Conservation (phyloP, 2,113 vertebrate genomes). For the Alces alces region DNA sequence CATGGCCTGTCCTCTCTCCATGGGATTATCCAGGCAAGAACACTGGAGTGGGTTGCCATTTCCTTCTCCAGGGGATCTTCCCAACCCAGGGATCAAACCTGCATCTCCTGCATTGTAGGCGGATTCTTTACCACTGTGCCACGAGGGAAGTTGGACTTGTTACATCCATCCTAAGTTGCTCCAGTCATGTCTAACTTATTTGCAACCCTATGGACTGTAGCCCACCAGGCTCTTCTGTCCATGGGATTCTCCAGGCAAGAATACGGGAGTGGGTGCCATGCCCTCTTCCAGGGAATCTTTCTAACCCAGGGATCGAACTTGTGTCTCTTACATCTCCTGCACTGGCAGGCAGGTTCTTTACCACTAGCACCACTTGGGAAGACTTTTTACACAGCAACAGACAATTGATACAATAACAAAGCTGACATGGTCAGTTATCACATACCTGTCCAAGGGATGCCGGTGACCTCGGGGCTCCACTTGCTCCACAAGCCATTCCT, state of each 20-base stretch:
- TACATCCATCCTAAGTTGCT: neutral
- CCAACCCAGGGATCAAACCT: neutral
- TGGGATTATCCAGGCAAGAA: neutral
- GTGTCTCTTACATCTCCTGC: neutral
- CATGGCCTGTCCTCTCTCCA: neutral
- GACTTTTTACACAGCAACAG: neutral
- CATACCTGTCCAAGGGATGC: constrained; percentile 81
- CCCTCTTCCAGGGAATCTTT: neutral
- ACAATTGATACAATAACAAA: neutral
- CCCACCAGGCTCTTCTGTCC: neutral
- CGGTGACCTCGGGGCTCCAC: constrained; percentile 76
- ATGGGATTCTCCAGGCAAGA: neutral
- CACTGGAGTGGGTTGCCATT: neutral
- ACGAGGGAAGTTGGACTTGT: neutral
- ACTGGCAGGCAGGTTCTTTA: neutral
- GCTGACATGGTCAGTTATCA: rapidly evolving
- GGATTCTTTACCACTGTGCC: neutral
- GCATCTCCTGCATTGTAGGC: neutral
- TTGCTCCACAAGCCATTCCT: constrained; percentile 72
- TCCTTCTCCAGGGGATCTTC: neutral
- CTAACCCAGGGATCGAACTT: neutral
- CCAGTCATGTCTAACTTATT: neutral
- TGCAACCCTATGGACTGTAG: neutral
- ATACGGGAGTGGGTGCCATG: neutral
- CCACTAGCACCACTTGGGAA: neutral